These are phyloP conservation scores for Hipparchia sbordonii DNA, from an alignment of 2,888 invertebrate species.

Conservation along the genomic window DNA sequence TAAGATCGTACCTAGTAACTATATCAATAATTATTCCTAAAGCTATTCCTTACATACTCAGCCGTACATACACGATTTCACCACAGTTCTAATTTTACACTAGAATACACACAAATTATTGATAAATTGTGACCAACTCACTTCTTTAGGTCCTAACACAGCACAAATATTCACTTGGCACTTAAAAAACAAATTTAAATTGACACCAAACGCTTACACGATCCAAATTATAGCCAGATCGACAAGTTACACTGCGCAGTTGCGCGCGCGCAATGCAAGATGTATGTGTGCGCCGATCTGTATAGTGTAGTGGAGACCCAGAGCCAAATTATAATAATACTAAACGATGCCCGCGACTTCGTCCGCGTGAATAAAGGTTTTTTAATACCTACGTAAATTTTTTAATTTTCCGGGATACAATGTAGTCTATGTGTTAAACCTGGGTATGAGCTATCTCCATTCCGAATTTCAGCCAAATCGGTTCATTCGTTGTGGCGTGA, in stretches of 20 bases:
- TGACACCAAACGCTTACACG: conserved; percentile 16
- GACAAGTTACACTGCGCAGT: conserved; percentile 26
- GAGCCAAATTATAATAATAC: neutral
- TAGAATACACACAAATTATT: neutral
- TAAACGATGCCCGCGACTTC: too few species aligned
- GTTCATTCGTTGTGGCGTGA: too few species aligned
- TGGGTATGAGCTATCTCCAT: too few species aligned
- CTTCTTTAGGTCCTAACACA: neutral
- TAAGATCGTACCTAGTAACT: neutral
- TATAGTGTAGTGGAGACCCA: conserved; percentile 9
- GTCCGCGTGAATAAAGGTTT: too few species aligned
- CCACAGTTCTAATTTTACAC: neutral
- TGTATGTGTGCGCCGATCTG: conserved; percentile 27
- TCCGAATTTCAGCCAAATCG: too few species aligned
- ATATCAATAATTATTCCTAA: neutral
- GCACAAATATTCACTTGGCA: neutral
- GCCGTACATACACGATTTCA: neutral
- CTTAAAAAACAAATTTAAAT: neutral
- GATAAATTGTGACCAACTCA: neutral
- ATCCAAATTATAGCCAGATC: conserved; percentile 26
- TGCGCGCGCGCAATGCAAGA: conserved; percentile 33
- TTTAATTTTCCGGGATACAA: too few species aligned
- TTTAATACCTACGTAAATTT: too few species aligned
- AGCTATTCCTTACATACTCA: neutral
- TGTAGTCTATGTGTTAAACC: too few species aligned